Conservation (phyloP, 2,113 vertebrate species). For the Varanus salvator region DNA sequence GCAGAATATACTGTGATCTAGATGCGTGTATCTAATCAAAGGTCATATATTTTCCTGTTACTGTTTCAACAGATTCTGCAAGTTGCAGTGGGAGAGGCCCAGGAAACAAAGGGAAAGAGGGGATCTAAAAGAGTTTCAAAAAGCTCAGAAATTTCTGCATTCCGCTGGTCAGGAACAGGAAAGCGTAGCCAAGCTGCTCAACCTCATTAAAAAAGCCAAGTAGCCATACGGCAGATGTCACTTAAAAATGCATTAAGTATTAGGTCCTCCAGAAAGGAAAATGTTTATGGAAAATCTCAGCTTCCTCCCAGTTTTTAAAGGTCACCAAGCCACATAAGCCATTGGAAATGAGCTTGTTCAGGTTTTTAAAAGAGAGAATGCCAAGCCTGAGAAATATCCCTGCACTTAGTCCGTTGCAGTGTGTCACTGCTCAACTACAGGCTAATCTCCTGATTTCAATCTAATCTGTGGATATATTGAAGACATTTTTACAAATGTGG, state of each 20-base stretch:
- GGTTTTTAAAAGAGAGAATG: not conserved
- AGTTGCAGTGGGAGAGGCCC: not conserved
- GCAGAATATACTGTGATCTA: not conserved
- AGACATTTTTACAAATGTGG: not conserved
- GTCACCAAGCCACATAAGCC: not conserved
- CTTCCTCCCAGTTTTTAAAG: slow-evolving; percentile 1
- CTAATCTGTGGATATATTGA: not conserved
- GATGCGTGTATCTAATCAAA: not conserved
- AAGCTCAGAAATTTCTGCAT: not conserved
- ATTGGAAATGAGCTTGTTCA: slow-evolving; percentile 14
- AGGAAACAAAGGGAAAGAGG: not conserved
- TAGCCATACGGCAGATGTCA: not conserved
- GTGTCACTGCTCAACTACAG: not conserved
- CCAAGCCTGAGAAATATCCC: not conserved
- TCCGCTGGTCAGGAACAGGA: slow-evolving; percentile 18
- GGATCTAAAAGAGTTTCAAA: not conserved
- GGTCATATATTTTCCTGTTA: not conserved
- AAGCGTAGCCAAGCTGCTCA: not conserved
- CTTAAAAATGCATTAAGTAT: slow-evolving; percentile 18
- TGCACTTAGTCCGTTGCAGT: not conserved
- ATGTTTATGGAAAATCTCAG: not conserved
- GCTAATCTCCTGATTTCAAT: not conserved
- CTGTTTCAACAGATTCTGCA: not conserved
- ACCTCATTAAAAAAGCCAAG: slow-evolving; percentile 40
- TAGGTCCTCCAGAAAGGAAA: slow-evolving; percentile 12